Evolutionary conservation across 2,888 invertebrate genomes (phyloP).

Genomic region (Platycheirus rosarum): DNA sequence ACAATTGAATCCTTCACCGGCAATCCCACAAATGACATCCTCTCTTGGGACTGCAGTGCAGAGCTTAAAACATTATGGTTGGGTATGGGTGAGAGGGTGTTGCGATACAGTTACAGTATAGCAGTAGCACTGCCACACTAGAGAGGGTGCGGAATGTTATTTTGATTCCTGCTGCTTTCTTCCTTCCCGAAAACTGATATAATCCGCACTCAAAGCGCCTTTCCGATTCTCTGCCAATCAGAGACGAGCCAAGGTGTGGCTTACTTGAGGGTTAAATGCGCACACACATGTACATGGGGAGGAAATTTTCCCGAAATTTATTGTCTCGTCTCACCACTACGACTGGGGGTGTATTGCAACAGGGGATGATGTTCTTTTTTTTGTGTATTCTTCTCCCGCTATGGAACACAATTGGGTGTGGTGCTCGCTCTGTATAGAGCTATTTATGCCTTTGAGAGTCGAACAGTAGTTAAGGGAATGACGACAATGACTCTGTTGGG

Average conservation of each 20-base stretch:
- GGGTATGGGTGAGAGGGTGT: slow-evolving; percentile 37
- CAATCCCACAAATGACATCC: slow-evolving; percentile 74
- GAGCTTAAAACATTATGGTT: slow-evolving; percentile 18
- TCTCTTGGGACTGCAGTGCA: slow-evolving; percentile 43
- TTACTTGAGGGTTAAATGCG: slow-evolving; percentile 76
- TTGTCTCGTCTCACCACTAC: slow-evolving; percentile 71
- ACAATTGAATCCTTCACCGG: slow-evolving; percentile 82
- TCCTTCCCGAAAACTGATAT: slow-evolving; percentile 77
- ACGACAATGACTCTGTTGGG: slow-evolving; percentile 9
- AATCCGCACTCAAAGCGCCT: slow-evolving; percentile 80
- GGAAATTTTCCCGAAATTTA: slow-evolving; percentile 69
- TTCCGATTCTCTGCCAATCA: slow-evolving; percentile 81
- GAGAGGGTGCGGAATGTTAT: slow-evolving; percentile 58
- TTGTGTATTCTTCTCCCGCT: slow-evolving; percentile 28
- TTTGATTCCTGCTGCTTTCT: slow-evolving; percentile 57
- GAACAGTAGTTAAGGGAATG: slow-evolving; percentile 69
- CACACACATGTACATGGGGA: slow-evolving; percentile 65
- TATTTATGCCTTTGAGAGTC: slow-evolving; percentile 68
- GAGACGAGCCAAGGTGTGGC: slow-evolving; percentile 81
- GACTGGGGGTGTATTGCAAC: slow-evolving; percentile 49
- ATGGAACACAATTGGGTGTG: slow-evolving; percentile 71
- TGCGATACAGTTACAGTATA: background rate
- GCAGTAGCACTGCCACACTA: slow-evolving; percentile 3
- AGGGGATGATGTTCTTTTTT: slow-evolving; percentile 46
- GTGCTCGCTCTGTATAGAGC: slow-evolving; percentile 66